Percentiles rank a stretch among this genome's conserved stretches.
phyloP scores from a whole-genome alignment of 2,113 vertebrate species.

The Tetrao urogallus region DNA sequence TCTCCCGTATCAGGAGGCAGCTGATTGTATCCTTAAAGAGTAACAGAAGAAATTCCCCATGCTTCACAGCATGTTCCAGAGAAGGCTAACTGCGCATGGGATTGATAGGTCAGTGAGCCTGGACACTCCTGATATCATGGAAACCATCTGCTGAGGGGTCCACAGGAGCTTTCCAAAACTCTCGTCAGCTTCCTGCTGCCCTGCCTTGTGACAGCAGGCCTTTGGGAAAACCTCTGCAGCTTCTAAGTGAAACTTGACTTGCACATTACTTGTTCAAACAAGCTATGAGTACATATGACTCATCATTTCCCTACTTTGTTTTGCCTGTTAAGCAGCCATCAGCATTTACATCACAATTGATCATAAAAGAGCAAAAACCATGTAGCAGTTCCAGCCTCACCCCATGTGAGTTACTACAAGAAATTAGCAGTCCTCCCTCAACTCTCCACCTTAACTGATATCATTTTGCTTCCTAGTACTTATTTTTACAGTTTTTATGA shows the following conservation, averaged over 20 bases:
- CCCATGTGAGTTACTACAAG: conserved; percentile 41
- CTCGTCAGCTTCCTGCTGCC: not conserved
- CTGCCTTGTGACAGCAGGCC: conserved; percentile 38
- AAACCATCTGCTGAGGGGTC: not conserved
- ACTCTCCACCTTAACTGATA: not conserved
- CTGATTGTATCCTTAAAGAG: not conserved
- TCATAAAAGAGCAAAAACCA: conserved; percentile 61
- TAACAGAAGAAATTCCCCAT: not conserved
- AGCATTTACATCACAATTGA: conserved; percentile 75
- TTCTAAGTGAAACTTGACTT: conserved; percentile 67
- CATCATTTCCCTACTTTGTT: conserved; percentile 73
- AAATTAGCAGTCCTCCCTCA: not conserved
- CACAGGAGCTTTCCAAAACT: conserved; percentile 8
- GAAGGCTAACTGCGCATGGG: not conserved
- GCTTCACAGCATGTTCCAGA: not conserved
- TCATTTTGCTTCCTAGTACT: not conserved
- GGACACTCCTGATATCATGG: not conserved
- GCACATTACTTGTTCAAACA: conserved; percentile 72
- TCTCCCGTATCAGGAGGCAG: not conserved
- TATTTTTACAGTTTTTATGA: not conserved
- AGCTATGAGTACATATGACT: conserved; percentile 66
- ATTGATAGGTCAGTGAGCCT: not conserved
- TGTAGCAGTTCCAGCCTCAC: conserved; percentile 27
- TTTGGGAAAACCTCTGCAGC: conserved; percentile 23
- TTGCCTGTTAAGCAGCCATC: conserved; percentile 73